Base-by-base conservation (phyloP, 1,140 invertebrate species). In the Brachionus manjavacas region DNA sequence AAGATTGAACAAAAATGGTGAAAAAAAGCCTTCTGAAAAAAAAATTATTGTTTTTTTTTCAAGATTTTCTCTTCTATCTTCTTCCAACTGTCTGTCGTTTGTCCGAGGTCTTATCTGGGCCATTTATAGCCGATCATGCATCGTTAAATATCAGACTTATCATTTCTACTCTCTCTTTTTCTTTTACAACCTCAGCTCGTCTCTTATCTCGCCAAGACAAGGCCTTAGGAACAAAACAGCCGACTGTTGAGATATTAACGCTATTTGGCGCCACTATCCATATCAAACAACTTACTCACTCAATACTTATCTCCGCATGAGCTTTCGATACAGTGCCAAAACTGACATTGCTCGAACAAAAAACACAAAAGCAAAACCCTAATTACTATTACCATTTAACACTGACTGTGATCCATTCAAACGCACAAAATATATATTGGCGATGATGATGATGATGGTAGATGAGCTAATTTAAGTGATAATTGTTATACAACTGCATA, bases 111-210 rank as follows among this genome's bases (percentile, higher is more conserved):
- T 39, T 68, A 31, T 41, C 68, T 72, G 14, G 14, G 39, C 35
- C 12, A 16, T 72, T 68, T 68, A 41, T 72, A 72, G 16, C n/a
- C 68, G 31, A 35, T 72, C 31, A 72, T 41, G 68, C 68, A 72
- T 72, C 68, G 68, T 72, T 72, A 72, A 72, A 72, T 72, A 72
- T 72, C 68, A 72, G 68, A 72, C 68, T 43, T 72, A 72, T 72
- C 68, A 72, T 72, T 72, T 72, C 39, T 35, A 6, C 31, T 35
- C 31, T 35, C 31, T 35, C 31, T 35, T 35, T 12, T 31, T 66
- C 25, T 66, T 16, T 68, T 68, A 68, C 66, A 39, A 68, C 28
- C 66, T 68, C 43, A 28, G 2, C 41, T 25, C 9, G 41, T 49
- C n/a, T 76, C 72, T 76, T 76, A 46, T 46, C 72, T 46, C 41